Conservation (phyloP, 2,888 invertebrate genomes). For the Ferdinandea cuprea region DNA sequence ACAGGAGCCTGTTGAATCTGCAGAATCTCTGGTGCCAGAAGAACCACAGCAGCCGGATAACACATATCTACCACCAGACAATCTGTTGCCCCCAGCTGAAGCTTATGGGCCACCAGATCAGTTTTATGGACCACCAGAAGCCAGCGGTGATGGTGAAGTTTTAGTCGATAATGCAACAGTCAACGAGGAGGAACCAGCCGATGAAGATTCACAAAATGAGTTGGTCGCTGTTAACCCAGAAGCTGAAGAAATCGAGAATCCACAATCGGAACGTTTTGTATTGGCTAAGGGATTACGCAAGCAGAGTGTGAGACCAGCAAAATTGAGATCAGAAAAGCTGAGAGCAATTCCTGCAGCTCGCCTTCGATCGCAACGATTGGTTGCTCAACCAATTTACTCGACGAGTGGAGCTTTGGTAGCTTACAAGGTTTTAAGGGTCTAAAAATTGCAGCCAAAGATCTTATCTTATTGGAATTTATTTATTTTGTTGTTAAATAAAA, state of each 20-base stretch:
- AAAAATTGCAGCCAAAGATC: not conserved
- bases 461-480: constrained; percentile 9
- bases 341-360: constrained; percentile 27
- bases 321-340: constrained; percentile 26
- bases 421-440: constrained; percentile 37
- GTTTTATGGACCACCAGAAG: constrained; percentile 54
- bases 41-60: constrained; percentile 43
- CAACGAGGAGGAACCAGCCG: not conserved
- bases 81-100: constrained; percentile 43
- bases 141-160: constrained; percentile 27
- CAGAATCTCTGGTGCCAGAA: not conserved
- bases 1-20: constrained; percentile 9
- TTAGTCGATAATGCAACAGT: constrained; percentile 5
- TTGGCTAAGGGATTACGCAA: constrained; percentile 24
- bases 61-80: constrained; percentile 64
- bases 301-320: constrained; percentile 35
- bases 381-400: constrained; percentile 52
- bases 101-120: constrained; percentile 62
- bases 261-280: constrained; percentile 35
- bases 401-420: constrained; percentile 50
- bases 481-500: constrained; percentile 2
- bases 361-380: constrained; percentile 35
- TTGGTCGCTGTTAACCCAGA: constrained; percentile 30
- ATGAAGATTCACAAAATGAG: not conserved
- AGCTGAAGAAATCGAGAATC: constrained; percentile 31